Conservation (phyloP, 2,888 invertebrate species). For the Zonitis immaculata region DNA sequence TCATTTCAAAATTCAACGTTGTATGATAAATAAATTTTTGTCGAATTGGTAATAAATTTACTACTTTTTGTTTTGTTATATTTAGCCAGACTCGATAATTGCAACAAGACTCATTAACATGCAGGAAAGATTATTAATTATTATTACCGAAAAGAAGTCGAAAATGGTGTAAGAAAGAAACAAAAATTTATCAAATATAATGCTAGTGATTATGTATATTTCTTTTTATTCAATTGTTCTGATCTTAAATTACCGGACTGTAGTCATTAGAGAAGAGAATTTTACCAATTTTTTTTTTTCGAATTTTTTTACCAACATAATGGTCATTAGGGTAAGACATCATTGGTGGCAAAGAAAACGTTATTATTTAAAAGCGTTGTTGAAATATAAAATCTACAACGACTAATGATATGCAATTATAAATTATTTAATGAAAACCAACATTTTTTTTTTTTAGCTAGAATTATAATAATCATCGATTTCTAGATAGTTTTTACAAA, state of each 20-base stretch:
- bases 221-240: conserved; percentile 8
- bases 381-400: neutral
- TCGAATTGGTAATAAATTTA: neutral
- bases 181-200: conserved; percentile 3
- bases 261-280: conserved; percentile 3
- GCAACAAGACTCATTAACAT: conserved; percentile 4
- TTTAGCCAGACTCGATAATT: conserved; percentile 3
- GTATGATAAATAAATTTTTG: too few relatives aligned
- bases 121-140: conserved; percentile 1
- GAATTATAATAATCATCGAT: too few relatives aligned
- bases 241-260: conserved; percentile 1
- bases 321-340: neutral
- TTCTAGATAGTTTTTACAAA: too few relatives aligned
- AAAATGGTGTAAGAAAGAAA: neutral
- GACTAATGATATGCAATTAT: neutral
- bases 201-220: conserved; percentile 2
- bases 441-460: neutral
- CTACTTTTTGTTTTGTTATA: too few relatives aligned
- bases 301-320: neutral
- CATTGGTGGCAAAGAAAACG: neutral
- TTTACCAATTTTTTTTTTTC: neutral
- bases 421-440: neutral
- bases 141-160: neutral
- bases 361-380: neutral
- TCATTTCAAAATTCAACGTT: too few relatives aligned